These are phyloP conservation scores for Chymomyza fuscimana DNA, from an alignment of 2,888 invertebrate genomes.

Conservation along the genomic window DNA sequence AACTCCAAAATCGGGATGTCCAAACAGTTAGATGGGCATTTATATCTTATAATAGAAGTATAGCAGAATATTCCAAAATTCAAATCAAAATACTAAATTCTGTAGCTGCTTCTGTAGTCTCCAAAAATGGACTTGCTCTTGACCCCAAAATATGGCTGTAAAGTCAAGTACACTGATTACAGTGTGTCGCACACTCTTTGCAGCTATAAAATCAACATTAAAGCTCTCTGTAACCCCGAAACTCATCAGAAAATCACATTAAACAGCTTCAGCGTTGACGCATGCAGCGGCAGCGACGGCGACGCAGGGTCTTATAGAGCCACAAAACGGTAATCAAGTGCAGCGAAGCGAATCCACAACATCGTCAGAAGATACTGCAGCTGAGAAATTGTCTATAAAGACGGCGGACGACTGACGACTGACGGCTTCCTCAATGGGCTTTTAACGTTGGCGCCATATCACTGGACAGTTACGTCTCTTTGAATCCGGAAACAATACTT, in stretches of 20 bases:
- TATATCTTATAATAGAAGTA: no score
- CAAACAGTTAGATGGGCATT: no score
- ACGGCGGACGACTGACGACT: no score
- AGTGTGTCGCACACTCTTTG: conserved; percentile 18
- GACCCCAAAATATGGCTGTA: background rate
- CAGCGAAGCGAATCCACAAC: conserved; percentile 38
- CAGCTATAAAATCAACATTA: conserved; percentile 26
- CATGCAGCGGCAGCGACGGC: conserved; percentile 41
- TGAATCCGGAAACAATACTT: background rate
- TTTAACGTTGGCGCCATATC: background rate
- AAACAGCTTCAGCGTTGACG: conserved; percentile 46
- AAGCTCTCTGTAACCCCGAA: conserved; percentile 18
- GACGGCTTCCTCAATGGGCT: background rate
- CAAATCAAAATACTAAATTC: no score
- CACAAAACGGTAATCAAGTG: conserved; percentile 42
- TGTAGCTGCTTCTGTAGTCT: no score
- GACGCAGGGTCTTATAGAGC: background rate
- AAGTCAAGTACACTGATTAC: background rate
- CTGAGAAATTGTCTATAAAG: background rate
- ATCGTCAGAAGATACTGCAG: background rate
- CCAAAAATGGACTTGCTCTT: no score
- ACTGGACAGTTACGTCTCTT: background rate
- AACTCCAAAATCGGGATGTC: no score
- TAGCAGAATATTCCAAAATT: no score
- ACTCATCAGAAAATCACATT: conserved; percentile 63